These are phyloP conservation scores for Argopecten irradians DNA, from an alignment of 1,140 invertebrate genomes.

Conservation along the genomic window DNA sequence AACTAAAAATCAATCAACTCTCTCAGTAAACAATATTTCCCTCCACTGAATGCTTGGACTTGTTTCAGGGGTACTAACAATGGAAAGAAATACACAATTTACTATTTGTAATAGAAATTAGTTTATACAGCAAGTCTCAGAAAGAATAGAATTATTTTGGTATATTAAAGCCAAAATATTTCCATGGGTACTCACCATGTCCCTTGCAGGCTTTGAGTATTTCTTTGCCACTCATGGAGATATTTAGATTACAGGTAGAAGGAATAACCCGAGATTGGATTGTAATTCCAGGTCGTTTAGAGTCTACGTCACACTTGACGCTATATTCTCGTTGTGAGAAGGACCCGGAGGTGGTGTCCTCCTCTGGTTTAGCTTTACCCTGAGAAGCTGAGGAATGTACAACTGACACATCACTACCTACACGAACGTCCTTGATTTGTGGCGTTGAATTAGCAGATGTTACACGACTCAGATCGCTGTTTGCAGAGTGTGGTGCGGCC, in stretches of 20 bases:
- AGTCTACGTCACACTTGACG: slow-evolving; percentile 42
- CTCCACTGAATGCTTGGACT: too few relatives aligned
- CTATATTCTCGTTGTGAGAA: slow-evolving; percentile 37
- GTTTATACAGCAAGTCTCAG: too few relatives aligned
- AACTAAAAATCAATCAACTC: too few relatives aligned
- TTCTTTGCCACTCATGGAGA: slow-evolving; percentile 76
- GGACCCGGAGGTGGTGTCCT: slow-evolving; percentile 27
- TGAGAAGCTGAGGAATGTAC: slow-evolving; percentile 43
- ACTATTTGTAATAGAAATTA: too few relatives aligned
- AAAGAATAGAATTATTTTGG: too few relatives aligned
- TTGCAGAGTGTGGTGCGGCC: neutral
- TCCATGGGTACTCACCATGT: slow-evolving; percentile 55
- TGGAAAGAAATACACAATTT: too few relatives aligned
- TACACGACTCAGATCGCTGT: neutral
- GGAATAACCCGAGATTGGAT: neutral
- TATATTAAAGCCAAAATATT: too few relatives aligned
- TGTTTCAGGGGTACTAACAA: too few relatives aligned
- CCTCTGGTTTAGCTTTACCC: slow-evolving; percentile 39
- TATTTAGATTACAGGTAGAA: slow-evolving; percentile 44
- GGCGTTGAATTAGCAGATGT: neutral
- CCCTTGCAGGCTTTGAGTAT: slow-evolving; percentile 77
- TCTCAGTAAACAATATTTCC: too few relatives aligned
- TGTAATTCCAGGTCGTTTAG: neutral
- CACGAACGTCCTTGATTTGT: neutral
- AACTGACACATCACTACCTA: slow-evolving; percentile 28